Base-by-base conservation (phyloP, 1,140 invertebrate genomes). In the Leptopilina boulardi region DNA sequence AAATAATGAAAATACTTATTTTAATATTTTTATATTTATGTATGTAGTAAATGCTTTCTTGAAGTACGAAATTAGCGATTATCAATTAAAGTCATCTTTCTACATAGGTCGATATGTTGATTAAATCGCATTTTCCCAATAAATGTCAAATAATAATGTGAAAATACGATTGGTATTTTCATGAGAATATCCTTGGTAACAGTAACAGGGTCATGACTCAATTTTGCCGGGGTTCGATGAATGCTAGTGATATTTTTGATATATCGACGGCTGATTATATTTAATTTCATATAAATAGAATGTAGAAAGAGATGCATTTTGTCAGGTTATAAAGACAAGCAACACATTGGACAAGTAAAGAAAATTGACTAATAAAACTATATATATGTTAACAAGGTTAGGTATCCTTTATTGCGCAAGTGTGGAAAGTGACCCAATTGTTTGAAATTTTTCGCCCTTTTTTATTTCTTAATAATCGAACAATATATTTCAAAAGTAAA, bases 331-430 rank as follows among this genome's bases (percentile, higher is more conserved):
- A 71, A 10, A 13, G 70, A 81, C 81, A 83, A 87, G 87, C 88
- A 89, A 89, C 88, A 89, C 87, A 88, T 86, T 83, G 87, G 84
- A 87, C 81, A 77, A 83, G 74, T 79, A 70, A 56, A 74, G 26
- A 66, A 23, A 11, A 66, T 66, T 13, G 13, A 30, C 11, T 1
- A 66, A n/a, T 5, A 30, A 26, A 13, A 15, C 5, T n/a, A n/a
- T n/a, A n/a, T n/a, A n/a, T n/a, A n/a, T 30, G 47, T 18, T 18
- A 51, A 51, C n/a, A 18, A 51, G 3, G 47, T 51, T 18, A 51
- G 3, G n/a, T 51, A 51, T 18, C n/a, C 0, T n/a, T 18, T 13
- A 4, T 1, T 9, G 41, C 41, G 41, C 41, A 42, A 11, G 41
- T 1, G 41, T 42, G 13, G 41, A 42, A 42, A 42, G n/a, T n/a